phyloP scores from a whole-genome alignment of 2,888 invertebrate genomes.

The Elegia similella region DNA sequence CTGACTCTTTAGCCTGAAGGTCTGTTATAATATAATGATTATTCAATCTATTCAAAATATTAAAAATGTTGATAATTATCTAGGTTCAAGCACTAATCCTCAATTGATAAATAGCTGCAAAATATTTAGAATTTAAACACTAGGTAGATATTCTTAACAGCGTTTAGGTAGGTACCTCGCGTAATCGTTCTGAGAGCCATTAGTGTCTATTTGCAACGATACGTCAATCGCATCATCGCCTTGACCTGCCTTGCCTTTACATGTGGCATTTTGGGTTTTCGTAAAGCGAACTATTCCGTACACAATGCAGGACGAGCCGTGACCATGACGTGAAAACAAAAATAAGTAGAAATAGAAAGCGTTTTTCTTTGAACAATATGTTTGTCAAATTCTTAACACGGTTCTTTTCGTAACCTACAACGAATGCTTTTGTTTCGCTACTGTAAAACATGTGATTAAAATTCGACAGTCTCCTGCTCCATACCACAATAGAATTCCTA shows the following conservation, averaged over 20 bases:
- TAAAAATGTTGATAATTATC: no score
- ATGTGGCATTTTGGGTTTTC: conserved; percentile 22
- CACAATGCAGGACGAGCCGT: conserved; percentile 22
- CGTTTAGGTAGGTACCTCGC: conserved; percentile 6
- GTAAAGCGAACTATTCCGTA: conserved; percentile 35
- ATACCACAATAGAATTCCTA: conserved; percentile 38
- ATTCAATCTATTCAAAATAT: no score
- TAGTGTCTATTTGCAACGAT: conserved; percentile 16
- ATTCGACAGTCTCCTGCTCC: conserved; percentile 17
- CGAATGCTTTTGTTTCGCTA: conserved; percentile 18
- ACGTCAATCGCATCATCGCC: conserved; percentile 29
- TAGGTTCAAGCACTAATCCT: neutral
- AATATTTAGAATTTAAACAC: neutral
- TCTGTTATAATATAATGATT: no score
- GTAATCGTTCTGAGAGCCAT: conserved; percentile 13
- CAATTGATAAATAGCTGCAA: neutral
- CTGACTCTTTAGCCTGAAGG: no score
- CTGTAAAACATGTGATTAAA: conserved; percentile 23
- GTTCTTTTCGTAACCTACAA: conserved; percentile 17
- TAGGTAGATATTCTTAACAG: neutral
- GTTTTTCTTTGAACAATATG: conserved; percentile 24
- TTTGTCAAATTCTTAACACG: conserved; percentile 21
- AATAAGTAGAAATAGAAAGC: conserved; percentile 30
- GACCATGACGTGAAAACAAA: conserved; percentile 44
- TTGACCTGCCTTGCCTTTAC: conserved; percentile 37